Evolutionary conservation across 1,140 invertebrate genomes (phyloP), one percentile per base, ranked within the genome.

Genomic region (Dreissena rostriformis): DNA sequence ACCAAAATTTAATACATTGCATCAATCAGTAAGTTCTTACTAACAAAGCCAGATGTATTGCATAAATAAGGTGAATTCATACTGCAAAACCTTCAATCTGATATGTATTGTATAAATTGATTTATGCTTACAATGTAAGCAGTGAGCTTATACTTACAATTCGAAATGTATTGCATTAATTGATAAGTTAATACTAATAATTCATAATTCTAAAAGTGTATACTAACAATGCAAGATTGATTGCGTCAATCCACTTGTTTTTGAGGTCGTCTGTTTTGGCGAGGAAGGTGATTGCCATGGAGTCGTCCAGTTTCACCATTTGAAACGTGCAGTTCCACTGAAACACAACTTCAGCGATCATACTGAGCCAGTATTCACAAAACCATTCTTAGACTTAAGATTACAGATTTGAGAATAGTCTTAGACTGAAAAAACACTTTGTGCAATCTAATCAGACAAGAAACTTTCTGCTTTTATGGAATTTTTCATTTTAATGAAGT

Each of bases 171-270:
- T 39, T 39, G 2, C 4, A 61, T n/a, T 5, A 24, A 4, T 61
- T 11, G 4, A 6, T 61, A 61, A n/a, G 11, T 4, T 2, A 5
- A 55, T 15, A 94, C 96, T 96, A 93, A 98, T 97, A 98, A 96
- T 61, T 39, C 4, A 61, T n/a, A n/a, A 24, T 19, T 61, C 22
- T 61, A 6, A 6, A 61, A n/a, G 11, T 4, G 17, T n/a, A 55
- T 15, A 94, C 96, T 96, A 93, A 98, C 97, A 98, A 96, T 61
- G 98, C 98, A 90, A 98, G 97, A 71, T 96, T 95, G 29, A 99
- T 96, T 10, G 97, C 97, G 90, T 97, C 97, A 22, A 98, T 96
- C 97, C 98, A 99, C 92, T 97, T 97, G 85, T 96, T 94, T 85
- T 97, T 97, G 82, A 96, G 95, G 57, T 98, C 97, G 86, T 97